Evolutionary conservation across 92 coral and sea anemone species (phyloP).

Genomic region (Plumapathes pennacea): DNA sequence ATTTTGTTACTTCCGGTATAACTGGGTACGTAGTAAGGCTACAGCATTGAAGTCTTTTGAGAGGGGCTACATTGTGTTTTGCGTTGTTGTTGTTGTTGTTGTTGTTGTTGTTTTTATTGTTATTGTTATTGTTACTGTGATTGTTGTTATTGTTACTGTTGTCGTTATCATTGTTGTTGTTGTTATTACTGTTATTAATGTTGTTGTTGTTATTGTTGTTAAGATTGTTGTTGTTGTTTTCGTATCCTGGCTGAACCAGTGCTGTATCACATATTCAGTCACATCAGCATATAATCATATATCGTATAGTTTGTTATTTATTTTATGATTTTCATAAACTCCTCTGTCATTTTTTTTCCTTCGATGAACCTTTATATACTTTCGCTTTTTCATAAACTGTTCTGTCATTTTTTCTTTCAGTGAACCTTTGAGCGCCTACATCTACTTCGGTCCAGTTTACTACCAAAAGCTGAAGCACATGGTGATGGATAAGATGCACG

Average conservation of each 20-base stretch:
- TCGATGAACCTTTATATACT: neutral
- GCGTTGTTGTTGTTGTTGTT: too few relatives aligned
- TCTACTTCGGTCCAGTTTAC: slow-evolving; percentile 93
- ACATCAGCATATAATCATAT: neutral
- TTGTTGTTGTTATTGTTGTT: too few relatives aligned
- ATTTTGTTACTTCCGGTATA: slow-evolving; percentile 95
- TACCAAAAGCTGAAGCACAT: slow-evolving; percentile 96
- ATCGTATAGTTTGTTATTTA: neutral
- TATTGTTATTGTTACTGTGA: too few relatives aligned
- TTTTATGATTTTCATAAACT: neutral
- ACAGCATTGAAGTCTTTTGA: too few relatives aligned
- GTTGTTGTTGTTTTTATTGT: too few relatives aligned
- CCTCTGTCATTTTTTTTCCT: neutral
- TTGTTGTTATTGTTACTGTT: too few relatives aligned
- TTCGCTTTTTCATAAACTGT: neutral
- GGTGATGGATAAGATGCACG: slow-evolving; percentile 99
- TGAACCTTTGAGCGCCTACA: slow-evolving; percentile 90
- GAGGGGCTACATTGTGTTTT: too few relatives aligned
- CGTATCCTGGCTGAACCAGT: neutral
- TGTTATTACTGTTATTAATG: too few relatives aligned
- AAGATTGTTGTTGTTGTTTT: too few relatives aligned
- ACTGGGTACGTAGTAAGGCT: slow-evolving; percentile 68
- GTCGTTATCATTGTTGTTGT: too few relatives aligned
- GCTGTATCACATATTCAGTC: neutral
- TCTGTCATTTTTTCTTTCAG: slow-evolving; percentile 24